Evolutionary conservation across 2,888 invertebrate genomes (phyloP), one percentile per base, ranked within the genome.

Genomic region (Patella caerulea): DNA sequence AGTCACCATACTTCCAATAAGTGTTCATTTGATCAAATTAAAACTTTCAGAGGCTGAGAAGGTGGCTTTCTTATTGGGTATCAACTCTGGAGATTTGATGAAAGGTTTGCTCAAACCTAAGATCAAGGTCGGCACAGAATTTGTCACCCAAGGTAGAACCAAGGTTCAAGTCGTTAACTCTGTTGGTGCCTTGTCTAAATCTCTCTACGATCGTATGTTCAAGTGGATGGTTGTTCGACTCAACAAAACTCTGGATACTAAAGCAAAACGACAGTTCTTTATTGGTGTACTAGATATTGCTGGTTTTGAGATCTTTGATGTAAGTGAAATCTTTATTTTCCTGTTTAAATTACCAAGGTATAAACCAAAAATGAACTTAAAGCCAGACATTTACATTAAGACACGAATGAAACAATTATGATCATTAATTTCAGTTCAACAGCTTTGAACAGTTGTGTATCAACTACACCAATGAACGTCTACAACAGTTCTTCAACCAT

Each of bases 201-300:
- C 91, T 73, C 86, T 92, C 81, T 92, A 93, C 85, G 90, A 90
- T 75, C 89, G 92, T 72, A 91, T 92, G 91, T 92, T 92, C 89
- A 86, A 86, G 72, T 99, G 96, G 96, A 94, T 99, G 92, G 98
- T 99, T 92, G 96, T 96, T 94, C 97, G 97, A 93, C 98, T 98
- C 96, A 99, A 99, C 95, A 97, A 98, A 93, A 99, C 99, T 89
- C 94, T 99, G 92, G 98, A 98, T 94, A 98, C 98, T 93, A 96
- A 98, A 93, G 97, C 97, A 93, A 98, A 98, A 94, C 96, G 98
- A 93, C 97, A 97, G 92, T 96, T 97, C 93, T 99, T 98, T 94
- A 98, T 99, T 93, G 98, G 98, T 96, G 98, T 99, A 93, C 95
- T 99, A 95, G 99, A 99, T 97, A 99, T 99, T 94, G 99, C 99